Evolutionary conservation across 1,140 invertebrate genomes (phyloP), one percentile per base, ranked within the genome.

Genomic region (Drosophila sproati): DNA sequence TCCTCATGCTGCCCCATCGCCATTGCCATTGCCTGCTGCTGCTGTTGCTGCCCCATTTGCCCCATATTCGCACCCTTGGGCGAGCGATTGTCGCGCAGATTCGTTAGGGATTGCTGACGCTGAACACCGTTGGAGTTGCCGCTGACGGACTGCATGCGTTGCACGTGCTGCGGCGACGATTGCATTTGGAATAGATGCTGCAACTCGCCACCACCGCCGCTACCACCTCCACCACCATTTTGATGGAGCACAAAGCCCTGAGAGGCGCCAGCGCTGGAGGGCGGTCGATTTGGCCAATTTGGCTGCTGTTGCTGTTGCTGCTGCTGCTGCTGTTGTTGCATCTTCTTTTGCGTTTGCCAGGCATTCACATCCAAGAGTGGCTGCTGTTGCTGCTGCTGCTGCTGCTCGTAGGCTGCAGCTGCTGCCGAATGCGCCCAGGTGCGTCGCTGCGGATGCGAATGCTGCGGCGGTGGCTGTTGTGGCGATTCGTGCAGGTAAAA

Each of bases 361-460:
- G 91, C 86, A 64, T 88, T 92, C 12, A 91, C 88, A 47, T 92
- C 87, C 32, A 92, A 51, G 82, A 87, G 56, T 12, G 92, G 80
- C 66, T 82, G 71, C 47, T 81, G 64, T 48, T 77, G 70, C n/a
- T 56, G 59, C 50, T 93, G 92, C 34, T 91, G 86, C 5, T 87
- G 70, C 6, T 67, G 63, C 60, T 93, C 93, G 68, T 93, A 93
- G 34, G 85, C 85, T 31, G 91, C 91, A 5, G 94, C 93, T 92
- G 94, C 94, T 34, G 95, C 94, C 80, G 96, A 95, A 77, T 96
- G 95, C 47, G 95, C 94, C 96, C 96, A 96, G 3, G 96, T 96
- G 77, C 95, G 93, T 61, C 96, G 93, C 91, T 95, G 95, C 55
- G 95, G 93, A 60, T 90, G 94, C 5, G 51, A 52, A 69, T 94